Percentiles rank a stretch among this genome's conserved stretches.
These are phyloP conservation scores for Agrochola lychnidis DNA, from an alignment of 2,888 invertebrate genomes.

Conservation along the genomic window DNA sequence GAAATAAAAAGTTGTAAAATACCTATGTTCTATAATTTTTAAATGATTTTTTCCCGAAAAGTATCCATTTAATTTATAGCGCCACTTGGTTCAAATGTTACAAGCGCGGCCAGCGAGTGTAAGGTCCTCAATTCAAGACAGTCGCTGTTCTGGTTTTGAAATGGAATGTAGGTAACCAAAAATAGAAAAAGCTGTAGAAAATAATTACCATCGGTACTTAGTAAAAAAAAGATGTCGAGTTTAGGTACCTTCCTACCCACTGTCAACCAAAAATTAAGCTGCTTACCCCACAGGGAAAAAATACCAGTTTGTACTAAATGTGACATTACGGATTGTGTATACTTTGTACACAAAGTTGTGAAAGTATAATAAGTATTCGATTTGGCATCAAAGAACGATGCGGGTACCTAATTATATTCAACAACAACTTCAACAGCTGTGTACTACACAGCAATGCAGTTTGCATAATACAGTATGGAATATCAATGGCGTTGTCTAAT, in stretches of 20 bases:
- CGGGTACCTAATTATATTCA: no score
- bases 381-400: slow-evolving; percentile 12
- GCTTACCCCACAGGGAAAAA: background rate
- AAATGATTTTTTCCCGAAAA: background rate
- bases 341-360: background rate
- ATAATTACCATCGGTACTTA: background rate
- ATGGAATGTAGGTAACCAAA: background rate
- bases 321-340: background rate
- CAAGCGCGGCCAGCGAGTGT: no score
- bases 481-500: slow-evolving; percentile 68
- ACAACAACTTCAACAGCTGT: slow-evolving; percentile 28
- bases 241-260: background rate
- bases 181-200: background rate
- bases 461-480: slow-evolving; percentile 71
- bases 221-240: background rate
- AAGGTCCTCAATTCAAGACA: background rate
- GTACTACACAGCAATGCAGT: slow-evolving; percentile 58
- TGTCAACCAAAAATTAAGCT: background rate
- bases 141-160: background rate
- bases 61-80: background rate
- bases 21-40: slow-evolving; percentile 53
- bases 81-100: background rate
- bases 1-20: slow-evolving; percentile 84
- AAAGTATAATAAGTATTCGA: slow-evolving; percentile 20
- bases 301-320: background rate